A percentile compares a stretch with the other conserved stretches of the same genome.
Conservation (phyloP, 1,140 invertebrate species). For the Centruroides sculpturatus region DNA sequence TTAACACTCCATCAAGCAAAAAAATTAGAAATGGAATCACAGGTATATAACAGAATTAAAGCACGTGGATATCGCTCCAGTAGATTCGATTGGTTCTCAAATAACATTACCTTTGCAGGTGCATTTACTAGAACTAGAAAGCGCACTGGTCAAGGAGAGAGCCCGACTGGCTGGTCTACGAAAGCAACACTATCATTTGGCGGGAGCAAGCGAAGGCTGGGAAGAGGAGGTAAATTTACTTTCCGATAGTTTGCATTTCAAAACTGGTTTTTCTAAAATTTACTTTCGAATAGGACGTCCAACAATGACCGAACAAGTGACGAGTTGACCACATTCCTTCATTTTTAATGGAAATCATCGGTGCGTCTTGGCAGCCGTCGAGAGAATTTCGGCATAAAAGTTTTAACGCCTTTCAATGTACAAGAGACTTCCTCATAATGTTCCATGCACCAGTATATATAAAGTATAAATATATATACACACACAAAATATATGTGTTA, state of each 20-base stretch:
- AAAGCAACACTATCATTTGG: slow-evolving; percentile 83
- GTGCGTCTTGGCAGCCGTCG: no score
- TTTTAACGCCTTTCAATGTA: no score
- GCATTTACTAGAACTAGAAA: slow-evolving; percentile 75
- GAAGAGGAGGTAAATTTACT: slow-evolving; percentile 20
- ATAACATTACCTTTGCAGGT: slow-evolving; percentile 26
- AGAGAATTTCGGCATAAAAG: no score
- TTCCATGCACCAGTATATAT: no score
- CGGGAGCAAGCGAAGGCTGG: slow-evolving; percentile 45
- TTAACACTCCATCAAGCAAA: slow-evolving; percentile 87
- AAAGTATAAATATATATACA: no score
- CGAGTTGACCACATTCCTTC: no score
- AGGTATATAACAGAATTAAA: slow-evolving; percentile 40
- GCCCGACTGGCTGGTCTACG: slow-evolving; percentile 64
- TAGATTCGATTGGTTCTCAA: neutral
- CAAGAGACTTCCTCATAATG: no score
- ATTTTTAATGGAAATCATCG: no score
- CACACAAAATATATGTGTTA: slow-evolving; percentile 5
- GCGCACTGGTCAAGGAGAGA: slow-evolving; percentile 73
- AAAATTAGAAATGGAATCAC: slow-evolving; percentile 86
- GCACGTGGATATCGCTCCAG: neutral
- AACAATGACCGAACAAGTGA: no score
- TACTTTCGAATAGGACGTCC: no score
- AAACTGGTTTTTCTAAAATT: no score
- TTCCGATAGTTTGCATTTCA: no score